Base-by-base conservation (phyloP, 2,797 vertebrate species). In the Ctenochaetus hawaiiensis region DNA sequence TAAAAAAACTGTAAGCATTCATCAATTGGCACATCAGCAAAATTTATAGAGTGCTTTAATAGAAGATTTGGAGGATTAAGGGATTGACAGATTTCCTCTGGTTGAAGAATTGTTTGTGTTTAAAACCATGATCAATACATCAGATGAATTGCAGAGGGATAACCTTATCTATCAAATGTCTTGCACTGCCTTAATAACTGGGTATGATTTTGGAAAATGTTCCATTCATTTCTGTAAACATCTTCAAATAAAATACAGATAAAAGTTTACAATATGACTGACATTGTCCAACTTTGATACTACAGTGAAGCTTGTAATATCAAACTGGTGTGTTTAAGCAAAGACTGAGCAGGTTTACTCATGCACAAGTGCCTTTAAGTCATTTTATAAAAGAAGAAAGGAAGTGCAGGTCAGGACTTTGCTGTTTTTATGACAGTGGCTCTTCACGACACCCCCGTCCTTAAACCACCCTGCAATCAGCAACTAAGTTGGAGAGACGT, bases 401-500 rank as follows among this genome's bases (percentile, higher is more conserved):
- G 20, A 49, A 47, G 20, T 1, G 23, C 26, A 57, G 5, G 41
- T 70, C 8, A 61, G 10, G 49, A 57, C 48, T 39, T 6, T 0
- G 3, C 23, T 45, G 17, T 39, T 78, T 85, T 88, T 81, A 75
- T 13, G 2, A 73, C 70, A 48, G 34, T 59, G 23, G n/a, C 76
- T 23, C 47, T 79, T 14, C 16, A 48, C 45, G 10, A 41, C 67
- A 51, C 57, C 85, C 89, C 79, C 78, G 43, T 86, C 59, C 37
- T 78, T 57, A 13, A 75, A 26, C 48, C 57, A 59, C 58, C 71
- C 83, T 84, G 73, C 70, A 81, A 75, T 71, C 72, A 69, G 78
- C 52, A 72, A 78, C 84, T 78, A 73, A 78, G 80, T 26, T 65
- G 62, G 67, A 87, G 41, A 77, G 65, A 93, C 88, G 91, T 94